Conservation (phyloP, 23 tunicate genomes). For the Pegea sp. region DNA sequence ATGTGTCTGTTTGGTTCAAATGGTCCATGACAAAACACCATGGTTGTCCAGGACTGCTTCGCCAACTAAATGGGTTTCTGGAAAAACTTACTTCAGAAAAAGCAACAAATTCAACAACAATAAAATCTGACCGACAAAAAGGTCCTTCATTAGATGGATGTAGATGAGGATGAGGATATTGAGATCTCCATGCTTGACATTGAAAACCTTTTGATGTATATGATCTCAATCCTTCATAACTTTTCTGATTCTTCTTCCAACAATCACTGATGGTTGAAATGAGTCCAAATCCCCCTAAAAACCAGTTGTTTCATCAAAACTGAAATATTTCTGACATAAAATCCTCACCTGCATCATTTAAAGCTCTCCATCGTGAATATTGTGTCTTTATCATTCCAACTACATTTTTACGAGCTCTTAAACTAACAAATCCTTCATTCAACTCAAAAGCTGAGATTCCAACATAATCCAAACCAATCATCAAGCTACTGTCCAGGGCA, state of each 20-base stretch:
- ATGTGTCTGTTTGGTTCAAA: conserved; percentile 10
- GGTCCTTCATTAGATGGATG: conserved; percentile 13
- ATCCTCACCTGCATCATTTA: too few species aligned
- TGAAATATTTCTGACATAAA: too few species aligned
- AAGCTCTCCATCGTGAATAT: too few species aligned
- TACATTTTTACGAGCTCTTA: too few species aligned
- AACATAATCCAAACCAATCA: too few species aligned
- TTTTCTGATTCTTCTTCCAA: conserved; percentile 11
- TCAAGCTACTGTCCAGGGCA: too few species aligned
- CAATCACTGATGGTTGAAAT: conserved; percentile 11
- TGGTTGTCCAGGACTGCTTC: conserved; percentile 5
- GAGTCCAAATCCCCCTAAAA: conserved; percentile 1
- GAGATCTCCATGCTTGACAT: conserved; percentile 38
- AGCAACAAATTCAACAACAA: not conserved
- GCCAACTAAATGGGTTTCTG: conserved; percentile 35
- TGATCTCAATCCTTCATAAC: conserved; percentile 3
- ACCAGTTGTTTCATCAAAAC: too few species aligned
- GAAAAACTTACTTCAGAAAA: not conserved
- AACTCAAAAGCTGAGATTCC: too few species aligned
- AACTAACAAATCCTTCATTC: too few species aligned
- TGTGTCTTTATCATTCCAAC: too few species aligned
- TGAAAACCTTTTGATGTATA: conserved; percentile 20
- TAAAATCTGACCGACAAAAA: conserved; percentile 31
- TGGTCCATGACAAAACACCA: conserved; percentile 46
- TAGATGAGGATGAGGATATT: conserved; percentile 24